Evolutionary conservation across 2,113 vertebrate species (phyloP).

Genomic region (Urocynchramus pylzowi): DNA sequence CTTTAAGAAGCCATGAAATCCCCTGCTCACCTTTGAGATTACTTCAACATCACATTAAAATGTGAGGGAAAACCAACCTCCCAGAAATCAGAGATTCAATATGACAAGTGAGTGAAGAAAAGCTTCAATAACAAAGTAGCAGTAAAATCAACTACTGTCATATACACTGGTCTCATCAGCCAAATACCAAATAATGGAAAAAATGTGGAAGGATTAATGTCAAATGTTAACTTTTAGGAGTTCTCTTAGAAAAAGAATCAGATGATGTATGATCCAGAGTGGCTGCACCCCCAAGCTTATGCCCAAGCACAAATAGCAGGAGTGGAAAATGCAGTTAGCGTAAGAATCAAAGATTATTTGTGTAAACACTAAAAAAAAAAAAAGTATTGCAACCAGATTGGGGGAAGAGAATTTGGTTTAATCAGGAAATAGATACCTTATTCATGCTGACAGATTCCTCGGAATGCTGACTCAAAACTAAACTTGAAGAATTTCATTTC

Average conservation of each 20-base stretch:
- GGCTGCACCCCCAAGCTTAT: not conserved
- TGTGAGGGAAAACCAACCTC: not conserved
- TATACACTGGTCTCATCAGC: not conserved
- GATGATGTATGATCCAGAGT: not conserved
- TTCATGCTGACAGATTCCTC: not conserved
- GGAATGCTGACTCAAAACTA: not conserved
- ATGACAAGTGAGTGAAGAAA: not conserved
- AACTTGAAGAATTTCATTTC: not conserved
- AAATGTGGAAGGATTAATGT: not conserved
- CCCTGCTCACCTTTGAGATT: not conserved
- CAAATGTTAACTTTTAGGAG: not conserved
- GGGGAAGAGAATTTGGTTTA: not conserved
- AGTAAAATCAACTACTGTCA: not conserved
- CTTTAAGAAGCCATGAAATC: not conserved
- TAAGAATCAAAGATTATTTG: not conserved
- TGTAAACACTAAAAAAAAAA: not conserved
- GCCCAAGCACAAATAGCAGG: not conserved
- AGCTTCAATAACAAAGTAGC: not conserved
- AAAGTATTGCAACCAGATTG: not conserved
- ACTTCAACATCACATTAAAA: not conserved
- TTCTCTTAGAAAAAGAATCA: not conserved
- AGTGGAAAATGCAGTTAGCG: not conserved
- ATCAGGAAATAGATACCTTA: not conserved
- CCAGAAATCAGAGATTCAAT: not conserved
- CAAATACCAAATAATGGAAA: not conserved